phyloP scores from a whole-genome alignment of 2,888 invertebrate genomes.

The Meta bourneti region DNA sequence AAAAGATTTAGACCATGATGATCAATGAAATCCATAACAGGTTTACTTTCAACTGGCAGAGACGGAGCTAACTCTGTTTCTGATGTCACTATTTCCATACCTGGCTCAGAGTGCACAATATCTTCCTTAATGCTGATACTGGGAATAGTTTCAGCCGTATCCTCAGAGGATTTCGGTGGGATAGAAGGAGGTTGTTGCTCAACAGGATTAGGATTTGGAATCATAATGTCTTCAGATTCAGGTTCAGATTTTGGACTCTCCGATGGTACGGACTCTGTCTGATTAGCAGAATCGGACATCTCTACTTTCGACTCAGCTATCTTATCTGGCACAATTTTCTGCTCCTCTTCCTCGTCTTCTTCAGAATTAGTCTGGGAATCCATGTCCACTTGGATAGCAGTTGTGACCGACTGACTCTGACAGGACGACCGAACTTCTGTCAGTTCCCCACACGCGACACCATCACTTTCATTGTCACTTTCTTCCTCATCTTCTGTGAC shows the following conservation, averaged over 20 bases:
- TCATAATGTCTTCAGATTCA: slow-evolving; percentile 13
- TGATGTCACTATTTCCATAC: slow-evolving; percentile 63
- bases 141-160: slow-evolving; percentile 3
- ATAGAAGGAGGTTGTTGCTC: not conserved
- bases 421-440: slow-evolving; percentile 41
- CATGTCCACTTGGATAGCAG: slow-evolving; percentile 79
- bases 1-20: slow-evolving; percentile 87
- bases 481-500: slow-evolving; percentile 71
- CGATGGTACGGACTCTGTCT: slow-evolving; percentile 71
- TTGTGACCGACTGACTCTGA: slow-evolving; percentile 84
- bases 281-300: slow-evolving; percentile 75
- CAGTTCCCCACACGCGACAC: slow-evolving; percentile 31
- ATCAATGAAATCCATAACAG: slow-evolving; percentile 78
- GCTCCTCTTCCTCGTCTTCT: slow-evolving; percentile 71
- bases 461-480: slow-evolving; percentile 56
- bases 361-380: slow-evolving; percentile 74
- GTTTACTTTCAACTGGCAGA: slow-evolving; percentile 75
- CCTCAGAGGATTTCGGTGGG: not conserved
- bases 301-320: slow-evolving; percentile 54
- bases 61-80: slow-evolving; percentile 75
- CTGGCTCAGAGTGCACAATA: slow-evolving; percentile 47
- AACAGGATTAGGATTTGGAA: not conserved
- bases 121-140: slow-evolving; percentile 57
- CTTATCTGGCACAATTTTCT: slow-evolving; percentile 1
- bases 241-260: slow-evolving; percentile 67